Evolutionary conservation across 2,797 vertebrate genomes (phyloP).

Genomic region (Pitangus sulphuratus): DNA sequence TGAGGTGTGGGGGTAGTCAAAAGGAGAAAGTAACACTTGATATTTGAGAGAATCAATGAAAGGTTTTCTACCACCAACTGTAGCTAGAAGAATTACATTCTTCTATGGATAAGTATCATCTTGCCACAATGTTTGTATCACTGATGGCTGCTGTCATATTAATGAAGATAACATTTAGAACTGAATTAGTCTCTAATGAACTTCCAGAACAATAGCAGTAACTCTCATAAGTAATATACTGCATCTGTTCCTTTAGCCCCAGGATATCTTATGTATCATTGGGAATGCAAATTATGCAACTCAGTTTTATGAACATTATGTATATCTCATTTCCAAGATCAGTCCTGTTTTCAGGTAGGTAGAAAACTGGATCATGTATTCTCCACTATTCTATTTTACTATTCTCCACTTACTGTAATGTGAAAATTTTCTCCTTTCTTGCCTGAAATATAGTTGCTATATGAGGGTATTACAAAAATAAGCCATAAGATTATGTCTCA

Average conservation of each 20-base stretch:
- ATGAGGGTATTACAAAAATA: not conserved
- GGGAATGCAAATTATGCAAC: slow-evolving; percentile 22
- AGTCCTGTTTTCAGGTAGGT: not conserved
- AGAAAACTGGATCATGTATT: not conserved
- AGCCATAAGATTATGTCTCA: not conserved
- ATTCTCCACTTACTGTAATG: not conserved
- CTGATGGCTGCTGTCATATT: slow-evolving; percentile 37
- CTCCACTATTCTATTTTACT: not conserved
- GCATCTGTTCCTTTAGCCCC: slow-evolving; percentile 47
- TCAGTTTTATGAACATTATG: not conserved
- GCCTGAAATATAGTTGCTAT: not conserved
- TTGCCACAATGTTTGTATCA: not conserved
- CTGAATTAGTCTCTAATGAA: slow-evolving; percentile 47
- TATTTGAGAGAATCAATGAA: not conserved
- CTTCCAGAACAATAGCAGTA: slow-evolving; percentile 48
- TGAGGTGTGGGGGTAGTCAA: not conserved
- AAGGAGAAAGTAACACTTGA: not conserved
- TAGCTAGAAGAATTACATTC: not conserved
- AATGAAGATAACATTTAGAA: slow-evolving; percentile 60
- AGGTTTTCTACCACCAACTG: not conserved
- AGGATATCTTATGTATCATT: slow-evolving; percentile 34
- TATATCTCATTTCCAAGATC: not conserved
- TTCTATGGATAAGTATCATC: not conserved
- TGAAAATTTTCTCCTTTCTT: not conserved
- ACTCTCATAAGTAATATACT: not conserved